A percentile compares a stretch with the other conserved stretches of the same genome.
These are phyloP conservation scores for Myotis vivesi DNA, from an alignment of 2,797 vertebrate species.

Conservation along the genomic window DNA sequence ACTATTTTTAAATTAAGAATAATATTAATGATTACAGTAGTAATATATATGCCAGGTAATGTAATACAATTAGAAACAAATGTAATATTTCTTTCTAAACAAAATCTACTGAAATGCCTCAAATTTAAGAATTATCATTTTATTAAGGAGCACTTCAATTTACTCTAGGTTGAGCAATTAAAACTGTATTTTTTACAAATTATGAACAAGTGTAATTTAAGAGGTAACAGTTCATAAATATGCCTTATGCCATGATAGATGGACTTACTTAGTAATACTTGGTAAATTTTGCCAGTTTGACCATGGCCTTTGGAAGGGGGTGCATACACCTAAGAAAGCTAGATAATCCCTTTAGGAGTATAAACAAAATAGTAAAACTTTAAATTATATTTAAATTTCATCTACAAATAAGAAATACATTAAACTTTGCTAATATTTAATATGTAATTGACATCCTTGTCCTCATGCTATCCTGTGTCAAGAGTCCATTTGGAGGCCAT, in stretches of 20 bases:
- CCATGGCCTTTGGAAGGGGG: not conserved
- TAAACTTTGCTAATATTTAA: not conserved
- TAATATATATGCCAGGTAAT: not conserved
- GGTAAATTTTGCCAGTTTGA: not conserved
- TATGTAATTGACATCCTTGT: not conserved
- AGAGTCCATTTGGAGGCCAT: not conserved
- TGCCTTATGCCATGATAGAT: not conserved
- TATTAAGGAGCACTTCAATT: not conserved
- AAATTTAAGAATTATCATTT: not conserved
- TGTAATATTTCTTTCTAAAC: not conserved
- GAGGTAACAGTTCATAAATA: not conserved
- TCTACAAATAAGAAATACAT: not conserved
- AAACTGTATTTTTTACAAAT: constrained; percentile 7
- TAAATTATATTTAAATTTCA: not conserved
- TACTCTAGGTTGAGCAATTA: not conserved
- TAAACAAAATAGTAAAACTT: not conserved
- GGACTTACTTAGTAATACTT: not conserved
- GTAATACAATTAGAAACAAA: not conserved
- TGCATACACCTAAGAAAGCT: not conserved
- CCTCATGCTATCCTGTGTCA: not conserved
- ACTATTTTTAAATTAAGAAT: constrained; percentile 39
- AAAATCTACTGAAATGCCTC: not conserved
- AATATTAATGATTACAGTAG: not conserved
- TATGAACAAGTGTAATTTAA: not conserved
- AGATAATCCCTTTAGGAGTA: not conserved